Conservation (phyloP, 2,113 vertebrate species). For the Ciconia boyciana region DNA sequence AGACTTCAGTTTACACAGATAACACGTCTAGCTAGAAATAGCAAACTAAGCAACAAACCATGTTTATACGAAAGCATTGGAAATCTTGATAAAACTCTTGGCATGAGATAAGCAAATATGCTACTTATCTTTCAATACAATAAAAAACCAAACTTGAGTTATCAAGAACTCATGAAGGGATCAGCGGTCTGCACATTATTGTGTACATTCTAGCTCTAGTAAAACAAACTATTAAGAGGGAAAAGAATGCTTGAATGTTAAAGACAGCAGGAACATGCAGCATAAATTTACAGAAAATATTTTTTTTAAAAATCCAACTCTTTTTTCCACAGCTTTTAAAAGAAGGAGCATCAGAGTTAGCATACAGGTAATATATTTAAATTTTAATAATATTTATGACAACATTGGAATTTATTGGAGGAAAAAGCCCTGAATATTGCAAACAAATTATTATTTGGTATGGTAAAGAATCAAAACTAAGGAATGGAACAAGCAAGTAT, state of each 20-base stretch:
- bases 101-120: background rate
- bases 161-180: background rate
- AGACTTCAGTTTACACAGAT: background rate
- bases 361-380: background rate
- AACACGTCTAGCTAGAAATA: background rate
- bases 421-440: background rate
- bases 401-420: background rate
- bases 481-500: background rate
- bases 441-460: background rate
- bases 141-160: background rate
- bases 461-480: background rate
- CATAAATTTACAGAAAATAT: background rate
- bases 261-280: background rate
- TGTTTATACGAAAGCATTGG: background rate
- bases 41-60: background rate
- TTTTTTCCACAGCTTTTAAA: background rate
- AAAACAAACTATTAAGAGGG: background rate
- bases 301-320: background rate
- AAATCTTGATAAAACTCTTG: background rate
- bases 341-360: background rate
- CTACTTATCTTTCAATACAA: background rate
- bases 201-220: background rate
- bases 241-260: background rate
- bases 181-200: background rate
- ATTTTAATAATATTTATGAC: background rate